These are phyloP conservation scores for Nanorana parkeri DNA, from an alignment of 2,113 vertebrate genomes.

Conservation along the genomic window DNA sequence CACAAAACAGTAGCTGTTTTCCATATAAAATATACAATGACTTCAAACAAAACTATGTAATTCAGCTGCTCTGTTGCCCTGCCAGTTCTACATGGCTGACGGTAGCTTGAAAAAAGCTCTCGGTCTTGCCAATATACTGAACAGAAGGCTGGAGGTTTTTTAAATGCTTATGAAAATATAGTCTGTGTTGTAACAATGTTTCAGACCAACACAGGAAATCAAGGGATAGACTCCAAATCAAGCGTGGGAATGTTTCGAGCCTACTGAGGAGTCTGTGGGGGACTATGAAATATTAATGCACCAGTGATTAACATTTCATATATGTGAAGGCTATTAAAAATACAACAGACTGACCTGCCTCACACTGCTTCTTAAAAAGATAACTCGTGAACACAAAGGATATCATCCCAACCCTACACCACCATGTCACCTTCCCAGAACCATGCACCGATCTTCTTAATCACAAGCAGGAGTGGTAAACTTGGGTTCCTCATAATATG, in stretches of 20 bases:
- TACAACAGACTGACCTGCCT: not conserved
- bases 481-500: no score
- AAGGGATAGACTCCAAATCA: slow-evolving; percentile 58
- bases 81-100: slow-evolving; percentile 53
- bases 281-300: not conserved
- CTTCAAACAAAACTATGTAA: slow-evolving; percentile 23
- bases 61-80: slow-evolving; percentile 61
- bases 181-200: slow-evolving; percentile 58
- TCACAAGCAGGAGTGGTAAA: no score
- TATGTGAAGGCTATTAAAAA: not conserved
- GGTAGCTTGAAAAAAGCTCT: slow-evolving; percentile 59
- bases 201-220: slow-evolving; percentile 67
- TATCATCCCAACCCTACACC: no score
- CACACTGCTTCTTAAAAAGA: no score
- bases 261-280: not conserved
- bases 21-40: slow-evolving; percentile 25
- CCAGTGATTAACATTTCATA: not conserved
- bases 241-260: slow-evolving; percentile 26
- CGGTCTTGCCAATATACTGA: slow-evolving; percentile 46
- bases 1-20: slow-evolving; percentile 10
- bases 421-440: no score
- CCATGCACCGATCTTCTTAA: no score
- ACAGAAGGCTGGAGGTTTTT: slow-evolving; percentile 52
- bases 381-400: no score
- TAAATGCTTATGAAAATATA: slow-evolving; percentile 68